These are phyloP conservation scores for Butastur rufipennis DNA, from an alignment of 2,113 vertebrate genomes.

Conservation along the genomic window DNA sequence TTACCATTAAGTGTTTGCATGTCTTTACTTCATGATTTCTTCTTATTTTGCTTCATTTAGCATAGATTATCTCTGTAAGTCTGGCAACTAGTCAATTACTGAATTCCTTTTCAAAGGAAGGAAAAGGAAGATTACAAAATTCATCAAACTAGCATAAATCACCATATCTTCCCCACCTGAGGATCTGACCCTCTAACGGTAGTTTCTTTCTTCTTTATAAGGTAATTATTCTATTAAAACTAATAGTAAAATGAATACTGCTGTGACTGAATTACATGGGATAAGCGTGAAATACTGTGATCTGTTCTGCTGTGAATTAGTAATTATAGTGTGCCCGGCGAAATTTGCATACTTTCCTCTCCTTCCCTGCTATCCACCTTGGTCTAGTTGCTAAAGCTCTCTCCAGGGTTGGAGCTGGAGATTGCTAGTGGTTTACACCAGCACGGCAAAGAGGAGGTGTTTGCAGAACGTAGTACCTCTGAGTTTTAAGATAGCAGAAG, in stretches of 20 bases:
- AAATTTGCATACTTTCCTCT: slow-evolving; percentile 16
- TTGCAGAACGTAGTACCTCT: background rate
- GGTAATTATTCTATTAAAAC: slow-evolving; percentile 63
- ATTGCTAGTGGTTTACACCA: background rate
- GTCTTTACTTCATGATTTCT: background rate
- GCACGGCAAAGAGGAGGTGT: background rate
- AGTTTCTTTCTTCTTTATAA: slow-evolving; percentile 35
- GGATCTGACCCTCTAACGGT: slow-evolving; percentile 23
- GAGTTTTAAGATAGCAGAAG: background rate
- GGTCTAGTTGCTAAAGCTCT: background rate
- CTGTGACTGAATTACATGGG: slow-evolving; percentile 47
- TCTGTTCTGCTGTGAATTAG: slow-evolving; percentile 35
- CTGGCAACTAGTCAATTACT: slow-evolving; percentile 16
- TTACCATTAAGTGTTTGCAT: background rate
- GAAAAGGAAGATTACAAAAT: background rate
- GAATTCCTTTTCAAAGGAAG: background rate
- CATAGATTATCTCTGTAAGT: background rate
- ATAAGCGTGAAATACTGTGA: slow-evolving; percentile 48
- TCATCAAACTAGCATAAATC: slow-evolving; percentile 25
- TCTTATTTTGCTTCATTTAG: slow-evolving; percentile 25
- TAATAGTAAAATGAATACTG: slow-evolving; percentile 32
- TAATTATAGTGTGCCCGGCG: background rate
- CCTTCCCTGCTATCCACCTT: background rate
- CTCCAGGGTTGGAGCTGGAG: background rate
- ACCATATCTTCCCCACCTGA: slow-evolving; percentile 37